Percentiles rank a stretch among this genome's conserved stretches.
Conservation (phyloP, 2,888 invertebrate species). For the Agrochola circellaris region DNA sequence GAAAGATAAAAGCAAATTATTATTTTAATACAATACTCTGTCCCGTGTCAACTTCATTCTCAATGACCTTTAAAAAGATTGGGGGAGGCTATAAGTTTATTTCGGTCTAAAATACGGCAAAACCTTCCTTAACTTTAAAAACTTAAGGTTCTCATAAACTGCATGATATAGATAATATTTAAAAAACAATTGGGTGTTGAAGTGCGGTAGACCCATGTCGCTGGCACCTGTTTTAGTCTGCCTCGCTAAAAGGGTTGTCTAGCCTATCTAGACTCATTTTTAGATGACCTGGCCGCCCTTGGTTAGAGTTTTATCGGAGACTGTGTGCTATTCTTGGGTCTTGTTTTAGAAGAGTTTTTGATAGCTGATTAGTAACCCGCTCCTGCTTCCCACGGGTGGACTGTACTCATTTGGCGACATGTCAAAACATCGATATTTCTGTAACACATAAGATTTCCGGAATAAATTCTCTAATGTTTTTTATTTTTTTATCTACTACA, state of each 20-base stretch:
- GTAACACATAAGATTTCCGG: neutral
- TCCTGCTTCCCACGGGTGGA: neutral
- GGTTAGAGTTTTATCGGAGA: slow-evolving; percentile 21
- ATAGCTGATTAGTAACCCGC: neutral
- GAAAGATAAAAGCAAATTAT: slow-evolving; percentile 53
- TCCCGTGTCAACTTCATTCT: slow-evolving; percentile 53
- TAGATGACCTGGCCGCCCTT: slow-evolving; percentile 29
- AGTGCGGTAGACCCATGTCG: slow-evolving; percentile 55
- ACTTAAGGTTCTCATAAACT: slow-evolving; percentile 15
- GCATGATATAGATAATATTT: slow-evolving; percentile 16
- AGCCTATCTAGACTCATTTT: slow-evolving; percentile 26
- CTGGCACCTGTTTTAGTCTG: slow-evolving; percentile 55
- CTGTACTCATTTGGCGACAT: neutral
- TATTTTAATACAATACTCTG: slow-evolving; percentile 55
- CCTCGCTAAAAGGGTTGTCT: slow-evolving; percentile 53
- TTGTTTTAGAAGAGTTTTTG: neutral
- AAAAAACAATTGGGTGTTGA: slow-evolving; percentile 47
- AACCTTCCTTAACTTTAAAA: neutral
- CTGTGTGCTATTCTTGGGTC: neutral
- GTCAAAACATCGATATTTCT: neutral
- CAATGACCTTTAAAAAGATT: slow-evolving; percentile 57
- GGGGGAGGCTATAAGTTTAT: slow-evolving; percentile 29
- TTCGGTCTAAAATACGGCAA: neutral
- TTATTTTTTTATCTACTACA: too few species aligned
- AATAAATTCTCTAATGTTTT: neutral